Percentiles rank a stretch among this genome's conserved stretches.
Evolutionary conservation across 2,797 vertebrate species (phyloP).

Genomic region (Pitangus sulphuratus): DNA sequence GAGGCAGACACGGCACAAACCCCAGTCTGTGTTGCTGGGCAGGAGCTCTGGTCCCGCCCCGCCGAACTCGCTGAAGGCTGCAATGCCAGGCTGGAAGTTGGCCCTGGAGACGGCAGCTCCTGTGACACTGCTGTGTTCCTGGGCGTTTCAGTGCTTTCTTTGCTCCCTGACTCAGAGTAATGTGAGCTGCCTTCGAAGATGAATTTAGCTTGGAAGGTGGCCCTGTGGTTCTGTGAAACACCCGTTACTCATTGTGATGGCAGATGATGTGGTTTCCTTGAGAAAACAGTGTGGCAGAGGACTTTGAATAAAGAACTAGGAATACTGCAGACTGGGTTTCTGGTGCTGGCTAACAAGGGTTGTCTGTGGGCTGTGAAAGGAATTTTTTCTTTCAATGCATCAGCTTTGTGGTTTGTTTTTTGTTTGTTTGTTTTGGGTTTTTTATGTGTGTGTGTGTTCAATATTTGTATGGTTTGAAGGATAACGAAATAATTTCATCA

Average conservation of each 20-base stretch:
- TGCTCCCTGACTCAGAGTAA: background rate
- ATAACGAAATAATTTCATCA: background rate
- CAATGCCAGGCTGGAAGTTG: background rate
- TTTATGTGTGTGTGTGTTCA: background rate
- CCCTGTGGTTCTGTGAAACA: background rate
- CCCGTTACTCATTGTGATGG: background rate
- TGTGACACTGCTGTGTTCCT: background rate
- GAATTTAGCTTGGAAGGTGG: conserved; percentile 27
- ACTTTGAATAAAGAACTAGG: background rate
- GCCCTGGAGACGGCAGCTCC: background rate
- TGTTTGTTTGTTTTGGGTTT: no score
- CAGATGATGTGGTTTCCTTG: conserved; percentile 4
- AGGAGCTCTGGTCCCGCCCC: background rate
- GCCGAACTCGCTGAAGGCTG: background rate
- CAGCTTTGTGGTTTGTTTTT: background rate
- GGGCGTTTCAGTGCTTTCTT: background rate
- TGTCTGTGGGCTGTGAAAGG: background rate
- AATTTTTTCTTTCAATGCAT: background rate
- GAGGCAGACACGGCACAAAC: background rate
- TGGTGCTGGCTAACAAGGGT: background rate
- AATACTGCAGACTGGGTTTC: background rate
- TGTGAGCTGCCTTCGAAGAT: background rate
- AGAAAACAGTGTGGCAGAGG: background rate
- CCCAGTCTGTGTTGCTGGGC: background rate
- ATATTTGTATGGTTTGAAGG: background rate